Percentiles rank a stretch among this genome's conserved stretches.
These are phyloP conservation scores for Morelia viridis DNA, from an alignment of 2,797 vertebrate species.

Conservation along the genomic window DNA sequence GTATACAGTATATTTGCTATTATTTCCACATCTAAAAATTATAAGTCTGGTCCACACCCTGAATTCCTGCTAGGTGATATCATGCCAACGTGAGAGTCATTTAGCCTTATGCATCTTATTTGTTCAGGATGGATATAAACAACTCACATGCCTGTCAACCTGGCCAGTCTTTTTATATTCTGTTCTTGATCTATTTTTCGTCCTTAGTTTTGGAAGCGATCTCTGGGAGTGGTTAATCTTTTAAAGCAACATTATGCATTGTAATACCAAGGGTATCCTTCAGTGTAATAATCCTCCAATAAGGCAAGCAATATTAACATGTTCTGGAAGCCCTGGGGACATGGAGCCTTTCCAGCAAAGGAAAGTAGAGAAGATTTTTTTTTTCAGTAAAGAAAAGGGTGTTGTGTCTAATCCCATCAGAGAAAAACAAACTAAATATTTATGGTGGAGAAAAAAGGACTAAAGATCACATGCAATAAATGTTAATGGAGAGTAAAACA, in stretches of 20 bases:
- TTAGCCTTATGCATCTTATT: slow-evolving; percentile 55
- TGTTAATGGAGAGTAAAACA: slow-evolving; percentile 66
- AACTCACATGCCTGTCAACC: slow-evolving; percentile 49
- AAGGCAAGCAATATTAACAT: slow-evolving; percentile 72
- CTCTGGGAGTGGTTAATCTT: slow-evolving; percentile 73
- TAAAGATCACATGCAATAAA: slow-evolving; percentile 66
- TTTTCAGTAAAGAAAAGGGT: slow-evolving; percentile 63
- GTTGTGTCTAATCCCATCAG: slow-evolving; percentile 68
- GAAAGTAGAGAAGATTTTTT: slow-evolving; percentile 64
- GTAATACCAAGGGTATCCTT: slow-evolving; percentile 73
- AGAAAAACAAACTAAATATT: slow-evolving; percentile 72
- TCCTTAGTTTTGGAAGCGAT: slow-evolving; percentile 66
- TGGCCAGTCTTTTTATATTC: slow-evolving; percentile 46
- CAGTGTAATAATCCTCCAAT: slow-evolving; percentile 68
- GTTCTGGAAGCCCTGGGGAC: slow-evolving; percentile 68
- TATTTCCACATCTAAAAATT: slow-evolving; percentile 35
- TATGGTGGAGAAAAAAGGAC: slow-evolving; percentile 64
- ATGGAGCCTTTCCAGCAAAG: slow-evolving; percentile 63
- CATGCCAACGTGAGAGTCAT: slow-evolving; percentile 34
- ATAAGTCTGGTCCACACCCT: neutral
- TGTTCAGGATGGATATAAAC: slow-evolving; percentile 57
- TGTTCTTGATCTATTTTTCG: slow-evolving; percentile 56
- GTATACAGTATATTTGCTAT: slow-evolving; percentile 29
- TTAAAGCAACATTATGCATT: slow-evolving; percentile 75
- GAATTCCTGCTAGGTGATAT: slow-evolving; percentile 25